A percentile compares a stretch with the other conserved stretches of the same genome.
phyloP scores from a whole-genome alignment of 2,888 invertebrate species.

The Crematogaster levior region DNA sequence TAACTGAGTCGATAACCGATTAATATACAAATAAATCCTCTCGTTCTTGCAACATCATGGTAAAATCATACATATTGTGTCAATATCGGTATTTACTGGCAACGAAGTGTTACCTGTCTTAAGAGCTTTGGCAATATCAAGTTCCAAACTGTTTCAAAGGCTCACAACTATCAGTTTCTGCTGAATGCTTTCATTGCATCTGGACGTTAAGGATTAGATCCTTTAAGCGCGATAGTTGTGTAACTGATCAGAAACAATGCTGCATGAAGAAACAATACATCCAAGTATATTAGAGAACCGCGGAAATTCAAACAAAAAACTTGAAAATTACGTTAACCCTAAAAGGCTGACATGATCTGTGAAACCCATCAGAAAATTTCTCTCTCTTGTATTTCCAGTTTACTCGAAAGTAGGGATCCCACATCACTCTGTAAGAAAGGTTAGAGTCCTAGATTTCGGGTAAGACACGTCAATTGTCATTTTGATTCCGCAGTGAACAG shows the following conservation, averaged over 20 bases:
- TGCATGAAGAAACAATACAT: slow-evolving; percentile 22
- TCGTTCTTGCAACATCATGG: not conserved
- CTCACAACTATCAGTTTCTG: slow-evolving; percentile 32
- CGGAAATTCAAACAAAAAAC: not conserved
- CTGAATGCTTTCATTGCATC: slow-evolving; percentile 38
- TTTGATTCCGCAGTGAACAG: too few relatives aligned
- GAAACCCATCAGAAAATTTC: too few relatives aligned
- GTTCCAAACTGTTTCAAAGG: slow-evolving; percentile 31
- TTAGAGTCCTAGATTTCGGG: too few relatives aligned
- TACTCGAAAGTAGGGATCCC: too few relatives aligned
- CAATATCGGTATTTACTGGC: not conserved
- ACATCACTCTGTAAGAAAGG: too few relatives aligned
- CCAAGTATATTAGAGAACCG: not conserved
- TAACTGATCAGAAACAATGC: slow-evolving; percentile 8
- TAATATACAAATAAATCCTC: not conserved
- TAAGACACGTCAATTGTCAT: too few relatives aligned
- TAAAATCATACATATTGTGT: not conserved
- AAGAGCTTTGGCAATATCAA: slow-evolving; percentile 34
- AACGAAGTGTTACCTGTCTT: slow-evolving; percentile 1
- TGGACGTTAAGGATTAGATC: slow-evolving; percentile 31
- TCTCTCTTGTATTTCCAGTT: too few relatives aligned
- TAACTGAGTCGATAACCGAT: not conserved
- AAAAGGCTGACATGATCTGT: too few relatives aligned
- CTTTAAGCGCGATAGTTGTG: slow-evolving; percentile 19
- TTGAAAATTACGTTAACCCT: slow-evolving; percentile 3